Evolutionary conservation across 2,113 vertebrate genomes (phyloP).

Genomic region (Tyto alba): DNA sequence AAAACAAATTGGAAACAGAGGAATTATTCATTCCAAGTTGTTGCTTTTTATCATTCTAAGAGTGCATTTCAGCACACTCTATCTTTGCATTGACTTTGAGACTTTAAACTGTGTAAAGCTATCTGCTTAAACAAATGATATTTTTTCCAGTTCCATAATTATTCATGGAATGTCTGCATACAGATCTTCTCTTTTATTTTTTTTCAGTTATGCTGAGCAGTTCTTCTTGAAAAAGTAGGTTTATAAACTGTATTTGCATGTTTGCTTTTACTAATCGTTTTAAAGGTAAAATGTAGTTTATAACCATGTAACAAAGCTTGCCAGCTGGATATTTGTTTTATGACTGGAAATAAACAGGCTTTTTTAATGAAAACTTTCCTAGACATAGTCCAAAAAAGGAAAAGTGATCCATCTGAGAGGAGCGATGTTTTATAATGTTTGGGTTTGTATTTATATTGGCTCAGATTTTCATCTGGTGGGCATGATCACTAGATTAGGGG

Average conservation of each 20-base stretch:
- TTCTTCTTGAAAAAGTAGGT: constrained; percentile 69
- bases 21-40: background rate
- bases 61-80: background rate
- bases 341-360: background rate
- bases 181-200: background rate
- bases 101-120: background rate
- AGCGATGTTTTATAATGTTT: background rate
- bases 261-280: constrained; percentile 45
- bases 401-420: background rate
- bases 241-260: constrained; percentile 33
- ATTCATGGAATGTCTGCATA: constrained; percentile 12
- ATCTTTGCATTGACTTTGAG: background rate
- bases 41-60: background rate
- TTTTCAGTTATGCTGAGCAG: constrained; percentile 61
- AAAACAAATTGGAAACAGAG: background rate
- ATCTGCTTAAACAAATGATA: background rate
- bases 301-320: background rate
- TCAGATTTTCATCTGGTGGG: background rate
- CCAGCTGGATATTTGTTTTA: background rate
- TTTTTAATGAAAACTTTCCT: background rate
- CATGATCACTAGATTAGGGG: background rate
- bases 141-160: background rate
- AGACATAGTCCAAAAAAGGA: background rate
- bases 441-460: background rate
- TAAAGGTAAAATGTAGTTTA: constrained; percentile 9